phyloP scores from a whole-genome alignment of 2,113 vertebrate species.

The Promerops cafer region DNA sequence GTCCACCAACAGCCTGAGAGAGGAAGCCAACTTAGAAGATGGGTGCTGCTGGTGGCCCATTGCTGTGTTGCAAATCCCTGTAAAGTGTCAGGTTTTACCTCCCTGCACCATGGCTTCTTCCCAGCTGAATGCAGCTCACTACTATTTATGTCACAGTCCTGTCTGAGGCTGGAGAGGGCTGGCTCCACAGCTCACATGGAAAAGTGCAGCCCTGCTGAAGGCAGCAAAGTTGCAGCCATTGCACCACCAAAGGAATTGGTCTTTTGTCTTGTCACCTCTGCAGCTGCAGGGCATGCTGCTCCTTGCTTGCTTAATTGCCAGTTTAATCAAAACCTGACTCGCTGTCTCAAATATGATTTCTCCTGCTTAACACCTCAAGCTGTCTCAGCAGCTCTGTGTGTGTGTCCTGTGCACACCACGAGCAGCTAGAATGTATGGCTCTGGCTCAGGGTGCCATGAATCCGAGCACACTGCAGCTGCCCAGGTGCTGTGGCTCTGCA shows the following conservation, averaged over 20 bases:
- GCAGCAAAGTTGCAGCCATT: background rate
- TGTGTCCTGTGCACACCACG: background rate
- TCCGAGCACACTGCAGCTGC: background rate
- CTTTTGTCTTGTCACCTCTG: background rate
- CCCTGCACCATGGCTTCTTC: background rate
- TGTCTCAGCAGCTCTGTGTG: background rate
- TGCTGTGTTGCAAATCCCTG: background rate
- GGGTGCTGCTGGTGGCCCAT: background rate
- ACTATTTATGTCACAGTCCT: background rate
- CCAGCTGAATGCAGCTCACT: background rate
- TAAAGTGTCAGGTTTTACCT: background rate
- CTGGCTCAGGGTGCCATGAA: background rate
- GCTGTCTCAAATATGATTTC: background rate
- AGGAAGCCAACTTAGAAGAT: fast-evolving
- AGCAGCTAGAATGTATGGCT: background rate
- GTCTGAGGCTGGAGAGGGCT: background rate
- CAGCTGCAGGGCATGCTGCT: background rate
- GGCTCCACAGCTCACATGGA: background rate
- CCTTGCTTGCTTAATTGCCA: constrained; percentile 9
- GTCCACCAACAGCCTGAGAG: background rate
- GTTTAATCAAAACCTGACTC: constrained; percentile 1
- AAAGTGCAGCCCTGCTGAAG: background rate
- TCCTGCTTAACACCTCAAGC: background rate
- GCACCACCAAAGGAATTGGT: background rate
- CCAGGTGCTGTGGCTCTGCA: background rate